phyloP scores from a whole-genome alignment of 1,140 invertebrate species.

The Dendrolimus punctatus region DNA sequence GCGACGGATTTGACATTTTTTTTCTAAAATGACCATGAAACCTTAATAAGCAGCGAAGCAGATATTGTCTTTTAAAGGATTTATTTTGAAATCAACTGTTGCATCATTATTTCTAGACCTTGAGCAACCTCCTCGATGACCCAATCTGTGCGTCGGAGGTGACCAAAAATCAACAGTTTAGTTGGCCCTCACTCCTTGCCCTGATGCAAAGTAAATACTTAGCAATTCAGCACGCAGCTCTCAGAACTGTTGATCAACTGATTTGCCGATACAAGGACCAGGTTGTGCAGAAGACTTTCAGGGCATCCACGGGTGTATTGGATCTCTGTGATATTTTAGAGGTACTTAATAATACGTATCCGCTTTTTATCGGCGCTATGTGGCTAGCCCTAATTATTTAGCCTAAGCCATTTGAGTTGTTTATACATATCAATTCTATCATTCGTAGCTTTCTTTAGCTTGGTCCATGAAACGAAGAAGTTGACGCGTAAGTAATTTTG shows the following conservation, averaged over 20 bases:
- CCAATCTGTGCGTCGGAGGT: constrained; percentile 56
- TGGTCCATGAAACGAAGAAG: no score
- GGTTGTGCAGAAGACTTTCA: constrained; percentile 49
- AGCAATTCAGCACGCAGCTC: constrained; percentile 51
- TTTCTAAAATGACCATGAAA: no score
- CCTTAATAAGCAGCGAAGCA: no score
- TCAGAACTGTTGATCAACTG: constrained; percentile 53
- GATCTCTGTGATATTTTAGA: constrained; percentile 64
- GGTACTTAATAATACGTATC: constrained; percentile 19
- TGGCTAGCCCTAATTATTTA: no score
- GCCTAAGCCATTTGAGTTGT: no score
- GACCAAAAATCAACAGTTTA: constrained; percentile 60
- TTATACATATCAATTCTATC: no score
- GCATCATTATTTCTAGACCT: constrained; percentile 24
- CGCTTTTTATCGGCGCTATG: no score
- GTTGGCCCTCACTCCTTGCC: constrained; percentile 48
- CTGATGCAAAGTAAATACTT: constrained; percentile 58
- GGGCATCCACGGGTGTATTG: constrained; percentile 50
- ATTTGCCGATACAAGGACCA: constrained; percentile 54
- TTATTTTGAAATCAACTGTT: no score
- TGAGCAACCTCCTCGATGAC: constrained; percentile 53
- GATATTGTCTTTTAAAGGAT: no score
- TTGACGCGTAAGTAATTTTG: no score
- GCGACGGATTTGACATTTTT: no score
- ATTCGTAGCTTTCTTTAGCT: no score